Evolutionary conservation across 2,888 invertebrate species (phyloP).

Genomic region (Ophion ellenae): DNA sequence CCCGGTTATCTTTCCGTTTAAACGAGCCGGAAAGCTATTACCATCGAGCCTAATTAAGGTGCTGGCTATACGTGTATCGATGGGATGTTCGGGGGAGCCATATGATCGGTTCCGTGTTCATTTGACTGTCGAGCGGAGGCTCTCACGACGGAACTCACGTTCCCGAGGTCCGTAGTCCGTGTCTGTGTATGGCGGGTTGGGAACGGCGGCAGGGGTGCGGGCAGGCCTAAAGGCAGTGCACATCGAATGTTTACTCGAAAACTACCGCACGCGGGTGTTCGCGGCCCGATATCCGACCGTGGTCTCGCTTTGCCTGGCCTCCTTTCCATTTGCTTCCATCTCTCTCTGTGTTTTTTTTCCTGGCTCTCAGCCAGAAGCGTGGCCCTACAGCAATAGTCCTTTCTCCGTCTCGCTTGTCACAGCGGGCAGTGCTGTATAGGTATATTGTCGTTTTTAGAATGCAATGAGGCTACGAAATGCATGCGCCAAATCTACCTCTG

Average conservation of each 20-base stretch:
- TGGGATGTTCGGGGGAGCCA: not conserved
- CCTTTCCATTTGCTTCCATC: conserved; percentile 61
- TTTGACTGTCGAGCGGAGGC: conserved; percentile 41
- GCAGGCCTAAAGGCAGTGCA: conserved; percentile 16
- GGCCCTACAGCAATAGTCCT: conserved; percentile 29
- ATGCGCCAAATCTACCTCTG: not conserved
- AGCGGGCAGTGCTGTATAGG: not conserved
- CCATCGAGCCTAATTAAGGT: conserved; percentile 28
- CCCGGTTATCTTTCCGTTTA: not conserved
- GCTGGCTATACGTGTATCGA: not conserved
- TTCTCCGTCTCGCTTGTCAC: not conserved
- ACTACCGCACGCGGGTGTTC: conserved; percentile 50
- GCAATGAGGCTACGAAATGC: conserved; percentile 9
- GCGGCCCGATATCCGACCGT: conserved; percentile 53
- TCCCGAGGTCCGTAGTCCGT: conserved; percentile 23
- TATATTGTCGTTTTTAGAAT: conserved; percentile 22
- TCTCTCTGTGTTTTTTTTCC: conserved; percentile 30
- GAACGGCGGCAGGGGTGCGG: not conserved
- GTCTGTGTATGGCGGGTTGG: not conserved
- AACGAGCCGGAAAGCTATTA: conserved; percentile 7
- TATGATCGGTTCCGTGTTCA: conserved; percentile 42
- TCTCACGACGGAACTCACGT: conserved; percentile 26
- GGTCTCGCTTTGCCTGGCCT: conserved; percentile 48
- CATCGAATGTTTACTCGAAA: conserved; percentile 61
- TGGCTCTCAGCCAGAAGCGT: conserved; percentile 52